A percentile compares a stretch with the other conserved stretches of the same genome.
Evolutionary conservation across 2,113 vertebrate genomes (phyloP).

Genomic region (Pithys albifrons): DNA sequence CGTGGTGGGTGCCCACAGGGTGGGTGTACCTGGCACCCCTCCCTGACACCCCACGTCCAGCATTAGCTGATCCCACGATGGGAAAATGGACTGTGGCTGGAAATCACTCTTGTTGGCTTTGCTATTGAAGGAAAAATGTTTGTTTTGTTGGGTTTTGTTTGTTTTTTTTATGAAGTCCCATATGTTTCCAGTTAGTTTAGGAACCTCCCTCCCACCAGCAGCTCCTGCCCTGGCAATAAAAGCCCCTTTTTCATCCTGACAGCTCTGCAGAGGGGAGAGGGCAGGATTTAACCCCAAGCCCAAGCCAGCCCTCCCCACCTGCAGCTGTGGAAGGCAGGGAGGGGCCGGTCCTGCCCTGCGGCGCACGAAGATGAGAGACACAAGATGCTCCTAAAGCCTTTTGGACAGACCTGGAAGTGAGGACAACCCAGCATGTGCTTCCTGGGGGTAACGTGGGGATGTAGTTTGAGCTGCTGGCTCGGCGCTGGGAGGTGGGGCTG

Average conservation of each 20-base stretch:
- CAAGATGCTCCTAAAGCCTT: neutral
- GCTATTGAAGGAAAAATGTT: neutral
- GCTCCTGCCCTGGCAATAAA: neutral
- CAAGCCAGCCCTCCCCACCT: neutral
- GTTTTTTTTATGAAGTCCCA: neutral
- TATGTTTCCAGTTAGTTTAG: constrained; percentile 4
- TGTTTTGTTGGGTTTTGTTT: neutral
- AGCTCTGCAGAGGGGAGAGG: neutral
- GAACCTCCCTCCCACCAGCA: neutral
- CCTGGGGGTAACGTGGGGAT: neutral
- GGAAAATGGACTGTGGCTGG: neutral
- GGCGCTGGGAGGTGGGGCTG: accelerated
- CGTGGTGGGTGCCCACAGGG: neutral
- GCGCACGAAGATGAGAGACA: neutral
- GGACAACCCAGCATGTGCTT: too few relatives aligned
- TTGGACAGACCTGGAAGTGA: neutral
- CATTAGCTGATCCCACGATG: neutral
- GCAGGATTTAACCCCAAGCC: neutral
- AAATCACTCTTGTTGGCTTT: neutral
- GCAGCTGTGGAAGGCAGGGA: neutral
- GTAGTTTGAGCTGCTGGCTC: neutral
- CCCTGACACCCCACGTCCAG: neutral
- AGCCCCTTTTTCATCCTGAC: neutral
- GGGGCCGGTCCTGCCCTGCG: neutral
- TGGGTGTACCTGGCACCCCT: neutral